A percentile compares a stretch with the other conserved stretches of the same genome.
Conservation (phyloP, 2,113 vertebrate genomes). For the Leptobrachium leishanense region DNA sequence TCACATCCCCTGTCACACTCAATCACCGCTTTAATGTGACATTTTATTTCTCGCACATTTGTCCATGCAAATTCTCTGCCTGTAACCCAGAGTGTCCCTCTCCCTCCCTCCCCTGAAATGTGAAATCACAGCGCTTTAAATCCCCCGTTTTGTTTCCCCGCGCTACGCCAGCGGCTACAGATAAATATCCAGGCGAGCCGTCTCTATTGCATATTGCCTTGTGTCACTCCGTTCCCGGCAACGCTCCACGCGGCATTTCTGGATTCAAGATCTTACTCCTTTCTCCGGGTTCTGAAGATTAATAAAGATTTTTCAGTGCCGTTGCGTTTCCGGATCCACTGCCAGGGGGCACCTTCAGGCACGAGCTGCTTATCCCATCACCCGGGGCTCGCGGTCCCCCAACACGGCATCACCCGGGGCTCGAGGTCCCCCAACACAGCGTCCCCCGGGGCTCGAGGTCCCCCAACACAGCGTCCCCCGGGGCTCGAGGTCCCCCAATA, state of each 20-base stretch:
- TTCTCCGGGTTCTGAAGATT: too few relatives aligned
- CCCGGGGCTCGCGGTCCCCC: too few relatives aligned
- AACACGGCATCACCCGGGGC: too few relatives aligned
- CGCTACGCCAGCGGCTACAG: background rate
- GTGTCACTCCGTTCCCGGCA: background rate
- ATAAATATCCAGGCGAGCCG: background rate
- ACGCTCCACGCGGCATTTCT: background rate
- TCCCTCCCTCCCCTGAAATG: background rate
- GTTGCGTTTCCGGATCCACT: too few relatives aligned
- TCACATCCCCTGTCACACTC: conserved; percentile 54
- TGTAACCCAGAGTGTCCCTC: background rate
- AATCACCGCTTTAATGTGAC: conserved; percentile 64
- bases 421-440: too few relatives aligned
- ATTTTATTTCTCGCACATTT: conserved; percentile 11
- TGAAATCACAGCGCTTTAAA: conserved; percentile 1
- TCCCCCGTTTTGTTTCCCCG: background rate
- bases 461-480: too few relatives aligned
- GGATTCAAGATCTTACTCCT: too few relatives aligned
- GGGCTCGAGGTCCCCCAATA: too few relatives aligned
- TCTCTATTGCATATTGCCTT: background rate
- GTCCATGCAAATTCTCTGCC: conserved; percentile 39
- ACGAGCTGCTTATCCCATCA: too few relatives aligned
- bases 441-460: too few relatives aligned
- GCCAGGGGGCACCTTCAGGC: too few relatives aligned
- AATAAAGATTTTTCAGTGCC: too few relatives aligned